Conservation (phyloP, 2,888 invertebrate genomes). For the Opisthograptis luteolata region DNA sequence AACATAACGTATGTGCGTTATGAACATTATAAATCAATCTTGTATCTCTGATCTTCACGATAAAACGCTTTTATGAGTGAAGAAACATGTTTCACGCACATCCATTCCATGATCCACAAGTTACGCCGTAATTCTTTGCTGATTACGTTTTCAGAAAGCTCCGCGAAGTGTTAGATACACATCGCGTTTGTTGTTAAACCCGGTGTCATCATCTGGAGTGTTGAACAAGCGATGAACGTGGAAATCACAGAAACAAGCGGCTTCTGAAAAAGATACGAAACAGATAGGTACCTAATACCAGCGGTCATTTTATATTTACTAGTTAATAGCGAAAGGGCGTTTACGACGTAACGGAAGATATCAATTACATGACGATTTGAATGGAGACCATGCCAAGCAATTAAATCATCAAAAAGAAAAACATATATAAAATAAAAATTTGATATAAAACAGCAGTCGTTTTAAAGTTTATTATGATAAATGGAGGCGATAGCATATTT, state of each 20-base stretch:
- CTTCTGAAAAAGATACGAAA: conserved; percentile 20
- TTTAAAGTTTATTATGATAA: conserved; percentile 26
- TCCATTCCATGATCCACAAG: conserved; percentile 24
- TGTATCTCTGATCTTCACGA: conserved; percentile 27
- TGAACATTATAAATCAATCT: conserved; percentile 35
- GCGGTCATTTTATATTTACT: conserved; percentile 25
- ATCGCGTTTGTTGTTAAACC: conserved; percentile 20
- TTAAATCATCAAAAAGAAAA: conserved; percentile 17
- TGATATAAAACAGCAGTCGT: conserved; percentile 13
- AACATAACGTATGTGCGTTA: conserved; percentile 23
- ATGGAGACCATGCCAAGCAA: conserved; percentile 25
- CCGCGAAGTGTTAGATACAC: conserved; percentile 13
- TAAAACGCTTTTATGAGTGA: conserved; percentile 27
- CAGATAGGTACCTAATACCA: conserved; percentile 29
- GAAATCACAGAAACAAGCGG: conserved; percentile 21
- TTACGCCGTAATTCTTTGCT: conserved; percentile 22
- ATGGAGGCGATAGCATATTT: conserved; percentile 10
- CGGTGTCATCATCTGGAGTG: conserved; percentile 20
- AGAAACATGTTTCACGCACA: conserved; percentile 20
- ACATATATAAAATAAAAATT: conserved; percentile 18
- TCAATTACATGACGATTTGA: conserved; percentile 17
- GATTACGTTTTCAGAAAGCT: conserved; percentile 19
- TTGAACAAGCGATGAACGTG: conserved; percentile 24
- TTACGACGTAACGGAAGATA: conserved; percentile 30
- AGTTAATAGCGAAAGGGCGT: conserved; percentile 18